Conservation (phyloP, 2,113 vertebrate species). For the Silurus glanis region DNA sequence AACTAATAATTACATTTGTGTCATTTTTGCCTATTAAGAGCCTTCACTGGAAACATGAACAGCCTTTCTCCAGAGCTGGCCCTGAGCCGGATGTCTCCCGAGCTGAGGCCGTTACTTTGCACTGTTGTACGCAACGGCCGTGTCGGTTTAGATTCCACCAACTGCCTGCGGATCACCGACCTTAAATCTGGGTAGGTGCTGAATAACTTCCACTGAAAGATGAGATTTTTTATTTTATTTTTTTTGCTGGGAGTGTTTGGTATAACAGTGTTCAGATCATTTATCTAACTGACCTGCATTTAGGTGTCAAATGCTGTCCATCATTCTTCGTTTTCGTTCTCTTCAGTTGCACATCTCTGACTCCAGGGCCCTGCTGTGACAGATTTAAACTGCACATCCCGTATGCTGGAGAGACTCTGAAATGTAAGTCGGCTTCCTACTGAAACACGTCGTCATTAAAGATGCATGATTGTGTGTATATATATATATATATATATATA, state of each 20-base stretch:
- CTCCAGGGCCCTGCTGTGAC: conserved; percentile 92
- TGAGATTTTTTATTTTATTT: no score
- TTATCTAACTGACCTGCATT: not conserved
- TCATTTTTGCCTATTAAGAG: conserved; percentile 34
- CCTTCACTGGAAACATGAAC: conserved; percentile 62
- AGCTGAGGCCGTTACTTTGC: conserved; percentile 88
- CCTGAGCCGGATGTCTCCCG: conserved; percentile 90
- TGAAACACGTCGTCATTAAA: not conserved
- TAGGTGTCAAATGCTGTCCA: not conserved
- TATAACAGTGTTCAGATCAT: not conserved
- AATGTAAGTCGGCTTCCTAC: conserved; percentile 80
- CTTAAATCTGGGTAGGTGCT: conserved; percentile 91
- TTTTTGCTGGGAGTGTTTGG: conserved; percentile 3
- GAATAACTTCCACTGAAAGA: not conserved
- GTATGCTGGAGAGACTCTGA: conserved; percentile 96
- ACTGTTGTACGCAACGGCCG: conserved; percentile 92
- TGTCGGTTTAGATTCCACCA: conserved; percentile 93
- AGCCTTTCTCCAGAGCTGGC: conserved; percentile 93
- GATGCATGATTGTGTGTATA: not conserved
- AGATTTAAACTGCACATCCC: conserved; percentile 98
- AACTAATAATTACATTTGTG: not conserved
- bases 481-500: not conserved
- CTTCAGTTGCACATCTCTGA: conserved; percentile 89
- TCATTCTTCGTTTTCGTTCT: conserved; percentile 30
- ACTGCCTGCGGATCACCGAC: conserved; percentile 93